Evolutionary conservation across 2,888 invertebrate genomes (phyloP).

Genomic region (Dioctria linearis): DNA sequence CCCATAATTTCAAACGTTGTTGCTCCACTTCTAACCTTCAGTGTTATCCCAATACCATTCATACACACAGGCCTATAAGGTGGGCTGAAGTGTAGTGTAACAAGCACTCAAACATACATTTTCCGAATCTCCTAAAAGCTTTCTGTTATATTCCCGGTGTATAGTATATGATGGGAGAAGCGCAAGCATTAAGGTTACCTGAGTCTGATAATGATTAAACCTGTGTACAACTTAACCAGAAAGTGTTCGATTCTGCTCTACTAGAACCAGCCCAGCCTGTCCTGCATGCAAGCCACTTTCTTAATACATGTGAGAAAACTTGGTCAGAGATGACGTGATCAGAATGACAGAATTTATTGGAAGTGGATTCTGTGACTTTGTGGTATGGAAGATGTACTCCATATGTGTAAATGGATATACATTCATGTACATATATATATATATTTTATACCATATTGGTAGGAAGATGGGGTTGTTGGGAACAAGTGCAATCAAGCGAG

Average conservation of each 20-base stretch:
- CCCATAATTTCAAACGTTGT: slow-evolving; percentile 23
- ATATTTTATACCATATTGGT: too few species aligned
- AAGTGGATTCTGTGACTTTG: slow-evolving; percentile 21
- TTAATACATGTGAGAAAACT: slow-evolving; percentile 37
- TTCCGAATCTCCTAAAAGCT: slow-evolving; percentile 38
- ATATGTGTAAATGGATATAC: too few species aligned
- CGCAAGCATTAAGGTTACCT: slow-evolving; percentile 22
- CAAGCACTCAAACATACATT: slow-evolving; percentile 27
- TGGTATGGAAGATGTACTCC: background rate
- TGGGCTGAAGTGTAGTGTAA: background rate
- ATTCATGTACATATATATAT: too few species aligned
- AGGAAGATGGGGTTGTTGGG: background rate
- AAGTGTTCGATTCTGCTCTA: slow-evolving; percentile 15
- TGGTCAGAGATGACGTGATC: slow-evolving; percentile 31
- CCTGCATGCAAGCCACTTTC: background rate
- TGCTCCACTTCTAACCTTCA: background rate
- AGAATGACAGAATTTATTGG: slow-evolving; percentile 36
- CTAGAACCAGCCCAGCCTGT: background rate
- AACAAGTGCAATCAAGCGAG: slow-evolving; percentile 39
- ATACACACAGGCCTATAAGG: background rate
- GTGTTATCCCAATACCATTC: background rate
- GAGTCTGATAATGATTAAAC: slow-evolving; percentile 46
- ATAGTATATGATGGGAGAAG: background rate
- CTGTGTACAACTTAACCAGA: slow-evolving; percentile 30
- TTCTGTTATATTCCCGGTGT: background rate